These are phyloP conservation scores for Drosophila affinis DNA, from an alignment of 2,888 invertebrate species.

Conservation along the genomic window DNA sequence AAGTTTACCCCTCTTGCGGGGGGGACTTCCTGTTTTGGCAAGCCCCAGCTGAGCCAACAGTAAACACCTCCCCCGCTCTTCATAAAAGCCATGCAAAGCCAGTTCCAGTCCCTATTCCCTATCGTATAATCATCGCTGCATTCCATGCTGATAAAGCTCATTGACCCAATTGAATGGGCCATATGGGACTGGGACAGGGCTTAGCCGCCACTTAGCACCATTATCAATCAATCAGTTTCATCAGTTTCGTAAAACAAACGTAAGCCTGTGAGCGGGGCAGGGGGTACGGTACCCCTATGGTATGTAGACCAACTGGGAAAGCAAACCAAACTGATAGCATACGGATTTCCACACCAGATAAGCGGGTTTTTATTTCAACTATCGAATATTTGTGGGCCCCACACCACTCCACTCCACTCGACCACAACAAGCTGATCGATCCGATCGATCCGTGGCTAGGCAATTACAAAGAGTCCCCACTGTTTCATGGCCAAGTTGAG, in stretches of 20 bases:
- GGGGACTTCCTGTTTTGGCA: slow-evolving; percentile 58
- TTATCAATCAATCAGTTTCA: slow-evolving; percentile 65
- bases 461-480: slow-evolving; percentile 44
- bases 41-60: slow-evolving; percentile 66
- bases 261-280: too few species aligned
- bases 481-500: slow-evolving; percentile 60
- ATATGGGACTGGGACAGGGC: slow-evolving; percentile 34
- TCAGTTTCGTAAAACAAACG: slow-evolving; percentile 51
- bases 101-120: not conserved
- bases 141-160: slow-evolving; percentile 60
- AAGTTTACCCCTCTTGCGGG: not conserved
- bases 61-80: slow-evolving; percentile 7
- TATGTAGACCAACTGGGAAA: slow-evolving; percentile 45
- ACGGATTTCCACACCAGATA: slow-evolving; percentile 57
- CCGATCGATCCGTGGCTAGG: slow-evolving; percentile 4
- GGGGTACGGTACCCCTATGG: not conserved
- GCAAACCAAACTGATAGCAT: slow-evolving; percentile 37
- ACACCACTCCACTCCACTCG: not conserved
- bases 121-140: slow-evolving; percentile 19
- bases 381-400: slow-evolving; percentile 41
- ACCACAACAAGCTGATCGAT: slow-evolving; percentile 2
- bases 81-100: slow-evolving; percentile 21
- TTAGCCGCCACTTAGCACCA: slow-evolving; percentile 50
- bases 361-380: slow-evolving; percentile 48
- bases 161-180: slow-evolving; percentile 65